Evolutionary conservation across 2,888 invertebrate genomes (phyloP).

Genomic region (Heliconius charithonia): DNA sequence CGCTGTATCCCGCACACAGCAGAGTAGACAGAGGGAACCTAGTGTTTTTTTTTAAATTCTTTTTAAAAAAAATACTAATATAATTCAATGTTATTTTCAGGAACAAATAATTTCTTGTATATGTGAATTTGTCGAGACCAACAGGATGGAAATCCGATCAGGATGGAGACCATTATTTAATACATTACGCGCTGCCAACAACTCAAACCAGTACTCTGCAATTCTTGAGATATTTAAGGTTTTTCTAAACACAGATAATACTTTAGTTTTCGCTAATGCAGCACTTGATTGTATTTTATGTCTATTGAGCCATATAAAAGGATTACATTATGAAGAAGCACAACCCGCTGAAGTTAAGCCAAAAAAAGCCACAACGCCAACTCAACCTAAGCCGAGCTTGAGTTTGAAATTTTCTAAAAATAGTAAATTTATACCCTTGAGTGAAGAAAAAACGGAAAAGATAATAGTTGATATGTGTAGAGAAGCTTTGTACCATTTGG

Average conservation of each 20-base stretch:
- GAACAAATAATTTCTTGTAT: conserved; percentile 96
- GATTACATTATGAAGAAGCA: conserved; percentile 85
- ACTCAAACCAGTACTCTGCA: conserved; percentile 88
- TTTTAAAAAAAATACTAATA: too few relatives aligned
- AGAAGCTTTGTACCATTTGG: conserved; percentile 92
- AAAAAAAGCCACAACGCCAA: conserved; percentile 64
- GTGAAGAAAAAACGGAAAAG: conserved; percentile 77
- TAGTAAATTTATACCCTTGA: conserved; percentile 77
- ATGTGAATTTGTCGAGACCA: conserved; percentile 97
- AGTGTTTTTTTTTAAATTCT: too few relatives aligned
- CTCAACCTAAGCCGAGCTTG: conserved; percentile 70
- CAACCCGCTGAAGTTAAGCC: conserved; percentile 75
- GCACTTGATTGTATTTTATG: conserved; percentile 97
- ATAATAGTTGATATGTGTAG: conserved; percentile 85
- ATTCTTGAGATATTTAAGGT: conserved; percentile 96
- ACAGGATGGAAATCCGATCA: conserved; percentile 95
- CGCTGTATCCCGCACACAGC: too few relatives aligned
- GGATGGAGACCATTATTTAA: conserved; percentile 98
- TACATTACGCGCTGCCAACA: conserved; percentile 93
- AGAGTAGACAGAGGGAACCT: too few relatives aligned
- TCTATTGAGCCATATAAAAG: conserved; percentile 89
- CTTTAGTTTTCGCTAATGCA: conserved; percentile 96
- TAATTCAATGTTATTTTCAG: conserved; percentile 66
- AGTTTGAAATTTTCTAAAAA: conserved; percentile 77
- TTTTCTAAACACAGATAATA: conserved; percentile 96